Conservation (phyloP, 2,888 invertebrate species). For the Ochropacha duplaris region DNA sequence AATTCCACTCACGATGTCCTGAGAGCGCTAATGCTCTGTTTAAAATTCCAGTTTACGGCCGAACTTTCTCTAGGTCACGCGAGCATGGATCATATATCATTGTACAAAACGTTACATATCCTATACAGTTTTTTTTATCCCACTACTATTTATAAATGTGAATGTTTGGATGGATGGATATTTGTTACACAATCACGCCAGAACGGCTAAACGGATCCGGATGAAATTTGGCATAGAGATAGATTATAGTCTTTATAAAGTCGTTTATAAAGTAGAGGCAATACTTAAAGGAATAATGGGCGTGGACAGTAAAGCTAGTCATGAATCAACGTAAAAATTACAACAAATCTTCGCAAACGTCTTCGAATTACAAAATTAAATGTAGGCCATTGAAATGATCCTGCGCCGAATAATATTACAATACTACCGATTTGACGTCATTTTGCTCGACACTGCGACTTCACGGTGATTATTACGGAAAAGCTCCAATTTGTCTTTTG, state of each 20-base stretch:
- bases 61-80: neutral
- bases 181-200: no score
- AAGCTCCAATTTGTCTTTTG: slow-evolving; percentile 47
- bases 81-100: neutral
- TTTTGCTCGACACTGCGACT: slow-evolving; percentile 32
- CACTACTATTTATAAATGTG: no score
- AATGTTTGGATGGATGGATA: no score
- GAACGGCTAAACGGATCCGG: no score
- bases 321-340: no score
- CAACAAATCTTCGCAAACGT: neutral
- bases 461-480: slow-evolving; percentile 49
- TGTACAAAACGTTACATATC: no score
- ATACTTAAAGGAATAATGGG: no score
- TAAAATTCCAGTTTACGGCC: neutral
- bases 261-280: no score
- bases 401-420: slow-evolving; percentile 8
- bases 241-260: no score
- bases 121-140: no score
- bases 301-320: no score
- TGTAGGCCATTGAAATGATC: slow-evolving; percentile 1
- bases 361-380: neutral
- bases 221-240: no score
- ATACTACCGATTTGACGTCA: slow-evolving; percentile 30
- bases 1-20: neutral
- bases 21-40: neutral